Conservation (phyloP, 1,140 invertebrate genomes). For the Mactra quadrangularis region DNA sequence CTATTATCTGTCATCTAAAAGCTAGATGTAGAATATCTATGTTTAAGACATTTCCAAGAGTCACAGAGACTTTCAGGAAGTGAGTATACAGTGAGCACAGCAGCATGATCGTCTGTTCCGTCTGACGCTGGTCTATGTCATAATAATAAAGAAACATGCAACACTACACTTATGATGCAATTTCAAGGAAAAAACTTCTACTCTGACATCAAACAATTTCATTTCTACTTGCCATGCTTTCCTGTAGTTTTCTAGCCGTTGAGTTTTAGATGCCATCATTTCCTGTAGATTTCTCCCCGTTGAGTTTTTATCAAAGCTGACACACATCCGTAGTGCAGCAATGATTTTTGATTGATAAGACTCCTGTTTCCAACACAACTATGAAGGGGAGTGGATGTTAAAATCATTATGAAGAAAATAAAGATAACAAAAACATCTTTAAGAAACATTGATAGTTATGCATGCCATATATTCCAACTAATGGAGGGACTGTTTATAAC, state of each 20-base stretch:
- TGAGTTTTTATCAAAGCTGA: constrained; percentile 37
- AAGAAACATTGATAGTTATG: constrained; percentile 42
- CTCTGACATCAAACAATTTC: constrained; percentile 6
- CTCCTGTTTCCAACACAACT: constrained; percentile 21
- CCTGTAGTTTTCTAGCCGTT: not conserved
- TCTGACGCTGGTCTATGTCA: constrained; percentile 3
- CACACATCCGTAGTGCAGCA: constrained; percentile 8
- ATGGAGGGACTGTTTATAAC: not conserved
- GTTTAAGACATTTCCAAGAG: too few relatives aligned
- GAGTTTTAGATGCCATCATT: not conserved
- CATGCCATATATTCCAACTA: constrained; percentile 30
- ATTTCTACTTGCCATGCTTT: too few relatives aligned
- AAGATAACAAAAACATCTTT: constrained; percentile 48
- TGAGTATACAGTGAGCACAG: too few relatives aligned
- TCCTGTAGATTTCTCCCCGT: constrained; percentile 29
- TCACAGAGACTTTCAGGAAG: too few relatives aligned
- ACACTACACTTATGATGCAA: constrained; percentile 31
- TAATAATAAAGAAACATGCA: constrained; percentile 4
- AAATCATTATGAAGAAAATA: constrained; percentile 31
- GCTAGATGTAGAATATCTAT: too few relatives aligned
- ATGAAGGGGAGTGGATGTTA: constrained; percentile 16
- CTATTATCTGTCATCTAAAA: too few relatives aligned
- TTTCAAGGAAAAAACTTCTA: not conserved
- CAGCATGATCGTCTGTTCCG: not conserved
- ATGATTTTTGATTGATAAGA: constrained; percentile 34